phyloP scores from a whole-genome alignment of 2,888 invertebrate species.

The Amphipyra tragopoginis region DNA sequence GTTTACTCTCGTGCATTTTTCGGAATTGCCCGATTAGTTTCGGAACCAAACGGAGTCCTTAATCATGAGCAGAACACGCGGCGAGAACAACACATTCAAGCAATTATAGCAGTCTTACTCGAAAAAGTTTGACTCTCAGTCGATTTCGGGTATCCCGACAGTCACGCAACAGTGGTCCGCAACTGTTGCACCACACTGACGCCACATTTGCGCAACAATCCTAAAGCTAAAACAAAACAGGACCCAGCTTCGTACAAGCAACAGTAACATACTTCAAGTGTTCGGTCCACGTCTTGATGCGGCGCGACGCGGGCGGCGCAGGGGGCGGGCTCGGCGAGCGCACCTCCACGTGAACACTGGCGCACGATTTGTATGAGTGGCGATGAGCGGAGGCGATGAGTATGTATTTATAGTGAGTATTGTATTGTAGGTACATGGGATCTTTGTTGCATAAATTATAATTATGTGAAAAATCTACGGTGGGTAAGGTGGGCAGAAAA shows the following conservation, averaged over 20 bases:
- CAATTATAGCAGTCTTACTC: too few relatives aligned
- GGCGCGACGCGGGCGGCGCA: conserved; percentile 72
- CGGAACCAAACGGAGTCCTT: too few relatives aligned
- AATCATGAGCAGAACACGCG: too few relatives aligned
- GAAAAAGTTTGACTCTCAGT: too few relatives aligned
- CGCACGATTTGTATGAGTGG: conserved; percentile 72
- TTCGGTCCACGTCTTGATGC: conserved; percentile 85
- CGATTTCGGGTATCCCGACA: too few relatives aligned
- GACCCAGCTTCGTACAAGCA: conserved; percentile 66
- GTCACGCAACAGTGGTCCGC: neutral
- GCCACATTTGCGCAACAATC: neutral
- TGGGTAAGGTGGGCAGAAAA: too few relatives aligned
- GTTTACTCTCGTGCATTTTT: too few relatives aligned
- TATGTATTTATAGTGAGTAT: conserved; percentile 12
- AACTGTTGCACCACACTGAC: too few relatives aligned
- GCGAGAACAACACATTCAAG: too few relatives aligned
- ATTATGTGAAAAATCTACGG: too few relatives aligned
- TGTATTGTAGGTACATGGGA: neutral
- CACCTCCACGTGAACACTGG: conserved; percentile 69
- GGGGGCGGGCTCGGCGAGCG: conserved; percentile 69
- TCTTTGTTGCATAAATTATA: too few relatives aligned
- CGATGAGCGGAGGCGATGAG: conserved; percentile 63
- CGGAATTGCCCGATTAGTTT: too few relatives aligned
- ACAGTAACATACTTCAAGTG: conserved; percentile 82
- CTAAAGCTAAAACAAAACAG: conserved; percentile 19